Evolutionary conservation across 2,113 vertebrate genomes (phyloP), one percentile per base, ranked within the genome.

Genomic region (Indri indri): DNA sequence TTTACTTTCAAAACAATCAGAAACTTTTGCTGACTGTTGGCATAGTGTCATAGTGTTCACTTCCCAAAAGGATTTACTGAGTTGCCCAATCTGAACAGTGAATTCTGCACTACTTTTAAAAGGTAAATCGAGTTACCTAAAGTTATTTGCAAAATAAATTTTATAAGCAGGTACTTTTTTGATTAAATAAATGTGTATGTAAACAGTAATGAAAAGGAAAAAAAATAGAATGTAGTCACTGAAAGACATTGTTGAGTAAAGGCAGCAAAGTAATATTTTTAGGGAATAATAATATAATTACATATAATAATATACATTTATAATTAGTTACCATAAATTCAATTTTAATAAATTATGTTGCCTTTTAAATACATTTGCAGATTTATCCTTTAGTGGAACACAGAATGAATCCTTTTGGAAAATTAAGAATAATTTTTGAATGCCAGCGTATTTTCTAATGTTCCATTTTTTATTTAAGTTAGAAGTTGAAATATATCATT

Each of bases 101-200:
- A 90, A 74, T 70, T 54, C 70, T 70, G 3, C 13, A 30, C 30
- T 66, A 52, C 52, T 79, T 92, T 79, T 66, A 90, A 87, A 42
- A 90, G 20, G 63, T 68, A 32, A 88, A 59, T 52, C 87, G 54
- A 71, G 30, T 74, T 80, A 50, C 11, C 17, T 34, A 86, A 40
- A 81, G 88, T 73, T 95, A 91, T 80, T 91, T 94, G 14, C 13
- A 93, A 91, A 88, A 82, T 87, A 88, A 84, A 63, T 63, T 86
- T 70, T 85, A 85, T 85, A 74, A 79, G 52, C 30, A 91, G 18
- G 18, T 83, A 68, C 3, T 57, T 68, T 74, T 93, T 93, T 84
- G 14, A 81, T 85, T 88, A 91, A 83, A 27, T 59, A 83, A 92
- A 74, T 88, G 12, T 71, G 2, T 83, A 12, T 47, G 10, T 74